Evolutionary conservation across 2,113 vertebrate genomes (phyloP), one percentile per base, ranked within the genome.

Genomic region (Bagarius yarrelli): DNA sequence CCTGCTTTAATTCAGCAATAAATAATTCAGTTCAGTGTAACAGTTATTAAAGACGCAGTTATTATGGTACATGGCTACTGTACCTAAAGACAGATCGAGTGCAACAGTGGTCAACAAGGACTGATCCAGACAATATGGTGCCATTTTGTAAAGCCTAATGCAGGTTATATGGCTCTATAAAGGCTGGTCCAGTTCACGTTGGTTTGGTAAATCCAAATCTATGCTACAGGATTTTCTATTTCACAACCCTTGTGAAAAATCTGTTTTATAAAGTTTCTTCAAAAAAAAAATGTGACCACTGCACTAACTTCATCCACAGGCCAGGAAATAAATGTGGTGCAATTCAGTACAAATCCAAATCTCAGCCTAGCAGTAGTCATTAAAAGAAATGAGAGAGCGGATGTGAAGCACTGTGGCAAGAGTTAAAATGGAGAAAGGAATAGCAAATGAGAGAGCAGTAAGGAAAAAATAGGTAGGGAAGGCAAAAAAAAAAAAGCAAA

Each of bases 331-430:
- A 69, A 81, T 57, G 25, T 44, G 34, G 47, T 66, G 50, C 69
- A 36, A 60, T 69, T 80, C 78, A 80, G 78, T 19, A 60, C 6
- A 81, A 57, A 55, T 27, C 50, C 60, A 75, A 15, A 16, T 25
- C 19, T 66, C 13, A 56, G 52, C 25, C 60, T 25, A 25, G 60
- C 34, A 19, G 78, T n/a, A 80, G 55, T 36, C 6, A 47, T 5
- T 60, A 60, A 76, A 60, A 56, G 25, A 63, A 74, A 40, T 55
- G 19, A 52, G 5, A 15, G n/a, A 80, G n/a, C n/a, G n/a, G n/a
- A n/a, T n/a, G n/a, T n/a, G 55, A 25, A 69, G 67, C 5, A 80
- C 14, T 75, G 53, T 6, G 23, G 59, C 34, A 76, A 60, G 32
- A 27, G 34, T 27, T 40, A 60, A 60, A 50, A 40, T 8, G 27